Conservation (phyloP, 2,888 invertebrate genomes). For the Mayetiola destructor region DNA sequence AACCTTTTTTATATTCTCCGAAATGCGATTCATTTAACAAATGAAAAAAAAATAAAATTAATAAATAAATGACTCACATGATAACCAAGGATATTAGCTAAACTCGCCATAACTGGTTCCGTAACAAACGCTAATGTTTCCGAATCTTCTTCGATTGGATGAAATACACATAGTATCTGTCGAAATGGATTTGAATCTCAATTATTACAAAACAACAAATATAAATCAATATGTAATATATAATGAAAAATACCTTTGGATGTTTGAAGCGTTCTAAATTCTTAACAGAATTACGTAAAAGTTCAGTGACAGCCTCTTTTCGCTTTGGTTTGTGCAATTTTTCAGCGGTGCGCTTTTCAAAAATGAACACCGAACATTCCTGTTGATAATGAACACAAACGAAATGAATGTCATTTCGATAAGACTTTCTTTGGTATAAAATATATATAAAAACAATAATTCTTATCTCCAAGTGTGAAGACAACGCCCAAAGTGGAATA, state of each 20-base stretch:
- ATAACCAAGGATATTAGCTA: conserved; percentile 77
- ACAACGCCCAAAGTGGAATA: too few relatives aligned
- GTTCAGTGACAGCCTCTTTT: conserved; percentile 82
- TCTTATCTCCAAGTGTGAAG: too few relatives aligned
- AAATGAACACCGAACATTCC: conserved; percentile 88
- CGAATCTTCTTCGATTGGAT: conserved; percentile 64
- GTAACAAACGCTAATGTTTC: conserved; percentile 90
- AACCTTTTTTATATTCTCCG: too few relatives aligned
- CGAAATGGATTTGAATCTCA: not conserved
- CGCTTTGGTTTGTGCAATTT: conserved; percentile 84
- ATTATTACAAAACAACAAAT: not conserved
- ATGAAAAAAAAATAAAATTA: not conserved
- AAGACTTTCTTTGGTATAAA: too few relatives aligned
- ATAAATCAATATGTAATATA: not conserved
- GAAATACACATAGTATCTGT: conserved; percentile 48
- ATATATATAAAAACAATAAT: too few relatives aligned
- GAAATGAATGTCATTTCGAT: conserved; percentile 14
- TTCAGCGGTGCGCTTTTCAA: conserved; percentile 84
- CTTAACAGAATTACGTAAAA: conserved; percentile 62
- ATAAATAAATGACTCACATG: conserved; percentile 46
- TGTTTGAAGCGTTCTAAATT: conserved; percentile 72
- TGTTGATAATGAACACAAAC: conserved; percentile 34
- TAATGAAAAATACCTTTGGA: conserved; percentile 45
- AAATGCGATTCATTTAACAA: not conserved
- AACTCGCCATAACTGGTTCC: conserved; percentile 75